Evolutionary conservation across 2,113 vertebrate genomes (phyloP).

Genomic region (Cebus imitator): DNA sequence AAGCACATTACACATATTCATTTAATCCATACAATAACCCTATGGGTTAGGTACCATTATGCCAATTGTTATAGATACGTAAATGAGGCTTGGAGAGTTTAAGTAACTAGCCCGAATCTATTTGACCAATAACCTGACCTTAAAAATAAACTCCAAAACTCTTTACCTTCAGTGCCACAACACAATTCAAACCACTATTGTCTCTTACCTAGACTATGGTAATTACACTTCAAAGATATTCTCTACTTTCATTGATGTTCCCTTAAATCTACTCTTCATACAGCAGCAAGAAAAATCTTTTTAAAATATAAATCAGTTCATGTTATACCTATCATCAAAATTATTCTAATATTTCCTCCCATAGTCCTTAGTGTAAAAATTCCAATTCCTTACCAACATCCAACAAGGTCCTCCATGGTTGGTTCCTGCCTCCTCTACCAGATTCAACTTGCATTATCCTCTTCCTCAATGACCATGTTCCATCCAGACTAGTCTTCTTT

Average conservation of each 20-base stretch:
- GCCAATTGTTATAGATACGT: background rate
- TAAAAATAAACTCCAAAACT: background rate
- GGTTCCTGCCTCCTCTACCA: background rate
- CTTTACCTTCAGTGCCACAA: background rate
- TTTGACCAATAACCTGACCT: background rate
- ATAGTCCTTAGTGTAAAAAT: conserved; percentile 5
- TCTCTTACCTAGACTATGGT: background rate
- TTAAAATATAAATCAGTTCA: background rate
- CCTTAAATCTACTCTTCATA: background rate
- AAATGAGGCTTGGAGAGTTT: conserved; percentile 26
- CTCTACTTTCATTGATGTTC: background rate
- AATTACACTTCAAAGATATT: background rate
- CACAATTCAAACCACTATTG: background rate
- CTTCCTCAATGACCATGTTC: background rate
- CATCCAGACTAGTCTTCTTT: background rate
- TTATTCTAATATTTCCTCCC: background rate
- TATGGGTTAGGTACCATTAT: background rate
- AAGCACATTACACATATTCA: background rate
- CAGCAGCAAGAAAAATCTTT: background rate
- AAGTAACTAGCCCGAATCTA: background rate
- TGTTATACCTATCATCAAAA: background rate
- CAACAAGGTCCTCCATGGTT: background rate
- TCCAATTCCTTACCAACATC: background rate
- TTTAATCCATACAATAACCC: background rate
- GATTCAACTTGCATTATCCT: background rate